phyloP scores from a whole-genome alignment of 2,113 vertebrate species.

The Ceratotherium simum region DNA sequence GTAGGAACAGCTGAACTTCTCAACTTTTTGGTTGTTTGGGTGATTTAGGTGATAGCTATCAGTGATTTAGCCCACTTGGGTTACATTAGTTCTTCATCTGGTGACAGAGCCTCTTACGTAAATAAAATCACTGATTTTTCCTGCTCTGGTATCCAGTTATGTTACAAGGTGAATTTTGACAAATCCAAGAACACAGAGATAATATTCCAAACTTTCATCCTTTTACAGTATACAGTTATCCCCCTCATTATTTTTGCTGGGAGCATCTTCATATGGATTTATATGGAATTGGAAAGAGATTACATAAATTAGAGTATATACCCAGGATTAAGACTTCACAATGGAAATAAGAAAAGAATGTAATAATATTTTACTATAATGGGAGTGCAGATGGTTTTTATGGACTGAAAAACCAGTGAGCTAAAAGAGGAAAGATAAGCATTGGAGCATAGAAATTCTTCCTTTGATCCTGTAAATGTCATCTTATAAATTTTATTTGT shows the following conservation, averaged over 20 bases:
- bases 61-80: background rate
- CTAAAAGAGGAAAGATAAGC: constrained; percentile 42
- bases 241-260: background rate
- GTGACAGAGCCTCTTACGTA: background rate
- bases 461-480: constrained; percentile 1
- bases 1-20: background rate
- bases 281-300: background rate
- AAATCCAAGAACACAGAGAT: background rate
- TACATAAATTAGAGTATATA: background rate
- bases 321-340: constrained; percentile 42
- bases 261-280: background rate
- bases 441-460: background rate
- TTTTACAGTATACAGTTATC: background rate
- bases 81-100: constrained; percentile 6
- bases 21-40: background rate
- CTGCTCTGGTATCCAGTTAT: background rate
- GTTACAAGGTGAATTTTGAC: background rate
- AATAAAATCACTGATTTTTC: constrained; percentile 1
- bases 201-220: background rate
- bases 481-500: constrained; percentile 39
- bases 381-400: background rate
- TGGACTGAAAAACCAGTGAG: background rate
- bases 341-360: constrained; percentile 31
- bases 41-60: background rate
- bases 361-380: constrained; percentile 5